Conservation (phyloP, 2,888 invertebrate genomes). For the Galerucella nymphaeae region DNA sequence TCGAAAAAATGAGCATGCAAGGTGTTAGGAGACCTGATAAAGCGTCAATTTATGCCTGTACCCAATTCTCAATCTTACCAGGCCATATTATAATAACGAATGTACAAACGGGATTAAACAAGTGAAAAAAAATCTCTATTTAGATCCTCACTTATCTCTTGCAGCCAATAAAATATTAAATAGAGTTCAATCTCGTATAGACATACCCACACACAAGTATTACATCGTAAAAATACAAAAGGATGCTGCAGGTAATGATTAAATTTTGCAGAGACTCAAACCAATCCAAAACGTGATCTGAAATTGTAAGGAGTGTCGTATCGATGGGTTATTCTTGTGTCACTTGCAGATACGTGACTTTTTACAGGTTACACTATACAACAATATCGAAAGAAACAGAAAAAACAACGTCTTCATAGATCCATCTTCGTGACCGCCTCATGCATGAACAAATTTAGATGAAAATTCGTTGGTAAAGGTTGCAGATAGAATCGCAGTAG, state of each 20-base stretch:
- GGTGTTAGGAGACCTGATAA: too few species aligned
- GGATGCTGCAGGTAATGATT: slow-evolving; percentile 40
- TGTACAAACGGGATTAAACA: too few species aligned
- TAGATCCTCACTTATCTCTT: too few species aligned
- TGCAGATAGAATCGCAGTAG: background rate
- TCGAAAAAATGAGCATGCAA: too few species aligned
- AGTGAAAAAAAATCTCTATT: too few species aligned
- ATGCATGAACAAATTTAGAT: slow-evolving; percentile 28
- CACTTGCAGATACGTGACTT: slow-evolving; percentile 40
- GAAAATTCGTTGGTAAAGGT: slow-evolving; percentile 20
- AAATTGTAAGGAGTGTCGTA: slow-evolving; percentile 29
- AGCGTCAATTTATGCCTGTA: too few species aligned
- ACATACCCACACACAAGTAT: slow-evolving; percentile 19
- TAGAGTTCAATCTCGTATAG: slow-evolving; percentile 7
- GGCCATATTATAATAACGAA: too few species aligned
- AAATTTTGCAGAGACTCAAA: slow-evolving; percentile 39
- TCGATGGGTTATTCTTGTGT: slow-evolving; percentile 41
- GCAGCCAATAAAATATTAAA: too few species aligned
- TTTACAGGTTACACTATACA: slow-evolving; percentile 28
- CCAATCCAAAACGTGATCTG: slow-evolving; percentile 42
- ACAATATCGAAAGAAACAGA: slow-evolving; percentile 38
- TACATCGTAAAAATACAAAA: slow-evolving; percentile 37
- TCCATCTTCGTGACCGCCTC: slow-evolving; percentile 29
- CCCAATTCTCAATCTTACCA: too few species aligned
- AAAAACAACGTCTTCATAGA: slow-evolving; percentile 33